Evolutionary conservation across 1,140 invertebrate genomes (phyloP), one percentile per base, ranked within the genome.

Genomic region (Orchesella cincta): DNA sequence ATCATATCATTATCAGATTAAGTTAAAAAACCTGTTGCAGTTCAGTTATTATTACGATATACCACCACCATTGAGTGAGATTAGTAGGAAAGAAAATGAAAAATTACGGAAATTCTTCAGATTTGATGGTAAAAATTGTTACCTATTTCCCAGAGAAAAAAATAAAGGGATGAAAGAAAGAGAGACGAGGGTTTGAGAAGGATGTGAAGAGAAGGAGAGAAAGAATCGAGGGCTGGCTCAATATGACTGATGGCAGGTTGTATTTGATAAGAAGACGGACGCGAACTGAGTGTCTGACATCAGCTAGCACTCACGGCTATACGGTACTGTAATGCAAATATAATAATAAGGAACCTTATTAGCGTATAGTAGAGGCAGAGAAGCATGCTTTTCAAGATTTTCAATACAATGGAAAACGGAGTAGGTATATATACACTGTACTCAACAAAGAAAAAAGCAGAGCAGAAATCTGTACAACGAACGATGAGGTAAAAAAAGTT

Each of bases 31-130:
- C 52, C 52, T 14, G 52, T 57, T 57, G 52, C 23, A 57, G 23
- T 57, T 57, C 52, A n/a, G 52, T 26, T 57, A 57, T n/a, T 57
- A 57, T 57, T 57, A 57, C 52, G 23, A 57, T 12, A n/a, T n/a
- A n/a, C 52, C 18, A 8, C 39, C 39, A 46, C 39, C 52, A 57
- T 57, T 57, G 12, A 8, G 14, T 57, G 52, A 8, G 52, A 57
- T 57, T 57, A 57, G 12, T 14, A 12, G 23, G 52, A 57, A 57
- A 57, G 52, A 57, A 57, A 57, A 57, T 57, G 52, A 57, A 57
- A 57, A 57, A 57, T 57, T 57, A 57, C 52, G 52, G 52, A 57
- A 57, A 57, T 57, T 57, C 52, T 57, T 57, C 3, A 57, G 52
- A 57, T 57, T 57, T 57, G 52, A 14, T 57, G 52, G 52, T 57